Percentiles rank a stretch among this genome's conserved stretches.
Conservation (phyloP, 1,140 invertebrate genomes). For the Drosophila navojoa region DNA sequence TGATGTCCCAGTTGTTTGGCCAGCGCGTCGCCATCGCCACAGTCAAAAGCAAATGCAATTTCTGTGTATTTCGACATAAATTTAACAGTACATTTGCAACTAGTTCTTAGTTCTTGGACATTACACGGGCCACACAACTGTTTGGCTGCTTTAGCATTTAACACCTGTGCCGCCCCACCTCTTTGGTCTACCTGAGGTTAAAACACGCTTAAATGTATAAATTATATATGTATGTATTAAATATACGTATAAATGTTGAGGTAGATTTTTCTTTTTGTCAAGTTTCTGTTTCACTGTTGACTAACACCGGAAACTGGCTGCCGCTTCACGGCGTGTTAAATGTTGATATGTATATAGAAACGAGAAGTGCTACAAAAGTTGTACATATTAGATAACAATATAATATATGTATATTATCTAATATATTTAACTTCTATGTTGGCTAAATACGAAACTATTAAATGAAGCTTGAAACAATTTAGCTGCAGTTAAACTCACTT, state of each 20-base stretch:
- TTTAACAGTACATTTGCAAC: slow-evolving; percentile 73
- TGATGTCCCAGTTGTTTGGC: slow-evolving; percentile 50
- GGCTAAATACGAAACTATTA: no score
- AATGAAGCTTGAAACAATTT: no score
- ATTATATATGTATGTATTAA: slow-evolving; percentile 1
- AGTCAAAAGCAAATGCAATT: slow-evolving; percentile 54
- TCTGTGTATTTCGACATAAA: slow-evolving; percentile 61
- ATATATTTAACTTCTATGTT: no score
- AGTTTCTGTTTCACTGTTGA: slow-evolving; percentile 33
- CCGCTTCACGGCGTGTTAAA: slow-evolving; percentile 43
- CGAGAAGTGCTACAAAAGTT: slow-evolving; percentile 14
- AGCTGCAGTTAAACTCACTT: no score
- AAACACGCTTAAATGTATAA: slow-evolving; percentile 21
- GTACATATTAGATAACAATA: no score
- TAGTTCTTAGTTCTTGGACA: slow-evolving; percentile 51
- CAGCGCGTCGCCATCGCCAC: slow-evolving; percentile 25
- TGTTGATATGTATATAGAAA: slow-evolving; percentile 40
- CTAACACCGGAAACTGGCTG: slow-evolving; percentile 61
- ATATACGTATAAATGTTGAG: no score
- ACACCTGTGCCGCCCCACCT: slow-evolving; percentile 29
- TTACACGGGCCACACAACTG: slow-evolving; percentile 8
- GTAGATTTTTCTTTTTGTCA: slow-evolving; percentile 47
- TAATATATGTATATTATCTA: not conserved
- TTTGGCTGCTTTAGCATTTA: slow-evolving; percentile 4
- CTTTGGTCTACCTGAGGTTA: slow-evolving; percentile 24